Evolutionary conservation across 1,140 invertebrate genomes (phyloP).

Genomic region (Hylaeus anthracinus): DNA sequence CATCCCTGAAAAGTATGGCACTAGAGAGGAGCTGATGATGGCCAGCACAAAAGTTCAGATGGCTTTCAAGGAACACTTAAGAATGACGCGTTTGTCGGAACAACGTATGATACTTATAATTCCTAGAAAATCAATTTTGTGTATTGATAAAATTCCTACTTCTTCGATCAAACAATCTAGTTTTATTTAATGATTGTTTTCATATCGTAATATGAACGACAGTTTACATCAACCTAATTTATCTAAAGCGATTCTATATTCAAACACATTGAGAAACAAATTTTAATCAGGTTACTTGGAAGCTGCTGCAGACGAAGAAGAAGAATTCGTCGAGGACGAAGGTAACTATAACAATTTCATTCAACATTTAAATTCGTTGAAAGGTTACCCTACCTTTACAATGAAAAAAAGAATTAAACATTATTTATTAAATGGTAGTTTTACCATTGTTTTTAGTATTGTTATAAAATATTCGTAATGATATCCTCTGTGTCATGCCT

Average conservation of each 20-base stretch:
- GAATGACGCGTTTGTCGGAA: slow-evolving; percentile 21
- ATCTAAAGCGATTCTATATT: background rate
- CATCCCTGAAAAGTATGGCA: slow-evolving; percentile 59
- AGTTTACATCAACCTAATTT: background rate
- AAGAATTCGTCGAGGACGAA: background rate
- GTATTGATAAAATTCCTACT: no score
- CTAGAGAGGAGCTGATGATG: slow-evolving; percentile 42
- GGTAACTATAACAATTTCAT: background rate
- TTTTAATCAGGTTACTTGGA: background rate
- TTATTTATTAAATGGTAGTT: no score
- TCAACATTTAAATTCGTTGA: background rate
- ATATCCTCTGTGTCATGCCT: no score
- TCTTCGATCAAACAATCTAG: no score
- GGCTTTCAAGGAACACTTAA: slow-evolving; percentile 58
- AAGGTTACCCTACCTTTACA: no score
- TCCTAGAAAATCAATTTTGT: background rate
- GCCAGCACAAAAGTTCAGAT: slow-evolving; percentile 51
- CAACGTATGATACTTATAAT: slow-evolving; percentile 3
- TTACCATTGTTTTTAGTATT: no score
- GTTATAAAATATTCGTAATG: no score
- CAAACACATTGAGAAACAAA: no score
- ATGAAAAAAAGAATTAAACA: no score
- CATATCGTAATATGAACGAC: no score
- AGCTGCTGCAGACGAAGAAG: background rate
- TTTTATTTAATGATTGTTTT: no score